These are phyloP conservation scores for Polyommatus icarus DNA, from an alignment of 2,888 invertebrate species.

Conservation along the genomic window DNA sequence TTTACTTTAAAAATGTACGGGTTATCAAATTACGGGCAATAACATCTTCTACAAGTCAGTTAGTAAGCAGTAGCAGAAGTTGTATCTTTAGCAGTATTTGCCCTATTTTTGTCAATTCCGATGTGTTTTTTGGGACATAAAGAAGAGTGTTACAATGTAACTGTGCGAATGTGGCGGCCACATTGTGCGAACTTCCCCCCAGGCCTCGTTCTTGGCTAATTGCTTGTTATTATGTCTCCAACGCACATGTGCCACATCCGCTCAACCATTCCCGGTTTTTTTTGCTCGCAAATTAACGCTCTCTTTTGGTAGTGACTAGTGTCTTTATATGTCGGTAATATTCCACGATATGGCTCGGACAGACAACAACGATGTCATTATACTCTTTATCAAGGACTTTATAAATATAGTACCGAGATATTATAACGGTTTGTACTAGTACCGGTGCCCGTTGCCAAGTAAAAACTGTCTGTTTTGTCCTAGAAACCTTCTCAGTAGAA, in stretches of 20 bases:
- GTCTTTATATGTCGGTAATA: conserved; percentile 34
- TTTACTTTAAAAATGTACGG: no score
- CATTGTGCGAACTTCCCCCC: conserved; percentile 70
- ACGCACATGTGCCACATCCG: conserved; percentile 77
- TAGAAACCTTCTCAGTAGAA: background rate
- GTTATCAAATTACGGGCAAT: background rate
- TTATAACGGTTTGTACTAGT: conserved; percentile 3
- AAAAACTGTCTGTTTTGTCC: background rate
- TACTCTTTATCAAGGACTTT: conserved; percentile 25
- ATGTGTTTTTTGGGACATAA: background rate
- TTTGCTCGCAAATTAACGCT: conserved; percentile 42
- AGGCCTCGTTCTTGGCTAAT: conserved; percentile 66
- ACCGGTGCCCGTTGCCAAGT: background rate
- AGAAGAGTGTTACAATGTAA: background rate
- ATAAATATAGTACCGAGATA: conserved; percentile 26
- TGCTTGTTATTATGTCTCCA: conserved; percentile 74
- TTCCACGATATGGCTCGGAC: conserved; percentile 15
- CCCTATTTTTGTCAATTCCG: background rate
- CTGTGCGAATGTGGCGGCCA: conserved; percentile 57
- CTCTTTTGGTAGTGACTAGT: conserved; percentile 38
- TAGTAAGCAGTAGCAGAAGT: background rate
- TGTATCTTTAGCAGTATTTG: no score
- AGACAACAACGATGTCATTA: conserved; percentile 26
- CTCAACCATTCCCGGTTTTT: conserved; percentile 50
- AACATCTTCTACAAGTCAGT: background rate